These are phyloP conservation scores for Antitype chi DNA, from an alignment of 2,888 invertebrate species.

Conservation along the genomic window DNA sequence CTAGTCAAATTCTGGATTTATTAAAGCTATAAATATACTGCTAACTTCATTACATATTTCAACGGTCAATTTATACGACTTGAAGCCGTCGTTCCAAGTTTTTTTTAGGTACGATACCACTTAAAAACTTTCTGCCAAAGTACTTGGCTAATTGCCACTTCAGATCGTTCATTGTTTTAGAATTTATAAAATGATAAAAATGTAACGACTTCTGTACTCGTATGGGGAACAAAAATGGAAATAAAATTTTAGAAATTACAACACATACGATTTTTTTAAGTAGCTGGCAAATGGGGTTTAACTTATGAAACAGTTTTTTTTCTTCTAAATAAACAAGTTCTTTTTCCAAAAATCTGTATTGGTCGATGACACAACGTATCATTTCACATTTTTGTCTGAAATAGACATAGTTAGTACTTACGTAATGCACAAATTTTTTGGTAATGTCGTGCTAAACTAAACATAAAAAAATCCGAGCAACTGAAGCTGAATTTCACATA, in stretches of 20 bases:
- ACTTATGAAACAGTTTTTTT: not conserved
- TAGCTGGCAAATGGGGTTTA: too few species aligned
- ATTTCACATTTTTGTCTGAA: not conserved
- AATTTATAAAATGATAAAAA: not conserved
- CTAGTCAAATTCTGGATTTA: constrained; percentile 7
- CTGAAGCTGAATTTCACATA: too few species aligned
- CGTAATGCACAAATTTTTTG: not conserved
- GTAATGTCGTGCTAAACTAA: not conserved
- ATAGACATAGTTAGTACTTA: not conserved
- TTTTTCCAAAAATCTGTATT: not conserved
- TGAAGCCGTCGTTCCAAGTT: not conserved
- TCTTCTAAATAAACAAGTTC: not conserved
- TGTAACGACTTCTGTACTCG: not conserved
- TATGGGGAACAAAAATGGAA: not conserved
- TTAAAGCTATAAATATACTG: not conserved
- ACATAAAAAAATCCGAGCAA: not conserved
- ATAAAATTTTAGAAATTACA: not conserved
- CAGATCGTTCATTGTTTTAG: not conserved
- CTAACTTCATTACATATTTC: not conserved
- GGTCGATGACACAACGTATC: not conserved
- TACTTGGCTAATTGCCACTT: constrained; percentile 17
- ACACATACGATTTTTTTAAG: not conserved
- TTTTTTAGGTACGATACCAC: not conserved
- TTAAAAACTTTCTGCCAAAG: not conserved
- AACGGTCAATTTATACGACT: not conserved